Base-by-base conservation (phyloP, 2,797 vertebrate species). In the Agapornis canus region DNA sequence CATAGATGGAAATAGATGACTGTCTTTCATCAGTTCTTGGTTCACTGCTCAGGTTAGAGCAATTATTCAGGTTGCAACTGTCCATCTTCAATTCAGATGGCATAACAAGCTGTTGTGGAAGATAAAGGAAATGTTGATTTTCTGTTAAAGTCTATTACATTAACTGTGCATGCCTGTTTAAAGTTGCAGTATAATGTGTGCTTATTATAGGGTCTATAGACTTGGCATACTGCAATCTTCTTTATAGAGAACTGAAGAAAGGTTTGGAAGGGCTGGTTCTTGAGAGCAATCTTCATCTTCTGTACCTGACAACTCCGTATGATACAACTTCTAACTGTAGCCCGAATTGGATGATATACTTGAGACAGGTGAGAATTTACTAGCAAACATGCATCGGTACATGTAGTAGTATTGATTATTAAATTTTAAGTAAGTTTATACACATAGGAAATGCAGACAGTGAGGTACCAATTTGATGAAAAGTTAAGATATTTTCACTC, bases 331-430 rank as follows among this genome's bases (percentile, higher is more conserved):
- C 96, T 16, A 98, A 98, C 76, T 98, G 98, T 92, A 98, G 95
- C 39, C 99, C 99, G 14, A 98, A 99, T 37, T 99, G 99, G 99
- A 99, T 99, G 98, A 92, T 98, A 49, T 99, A 98, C 95, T 98
- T 99, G 95, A 98, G 97, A 92, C 99, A 99, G 99, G 99, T 99
- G 59, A 88, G 97, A 87, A n/a, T 45, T 78, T 70, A 21, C 42
- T 75, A 65, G 49, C 64, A 78, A 60, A 29, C 3, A 1, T 66
- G 9, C 22, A 20, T 25, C 31, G 14, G 7, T 51, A 5, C 16
- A 20, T 22, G 7, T 10, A 42, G 19, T 37, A 47, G 59, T 73
- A 8, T 56, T 63, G 22, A 22, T 35, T 42, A 35, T n/a, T 69
- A 48, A 32, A 32, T 39, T 37, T 76, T 45, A 35, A 31, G 9